phyloP scores from a whole-genome alignment of 2,888 invertebrate genomes.

The Ditula angustiorana region DNA sequence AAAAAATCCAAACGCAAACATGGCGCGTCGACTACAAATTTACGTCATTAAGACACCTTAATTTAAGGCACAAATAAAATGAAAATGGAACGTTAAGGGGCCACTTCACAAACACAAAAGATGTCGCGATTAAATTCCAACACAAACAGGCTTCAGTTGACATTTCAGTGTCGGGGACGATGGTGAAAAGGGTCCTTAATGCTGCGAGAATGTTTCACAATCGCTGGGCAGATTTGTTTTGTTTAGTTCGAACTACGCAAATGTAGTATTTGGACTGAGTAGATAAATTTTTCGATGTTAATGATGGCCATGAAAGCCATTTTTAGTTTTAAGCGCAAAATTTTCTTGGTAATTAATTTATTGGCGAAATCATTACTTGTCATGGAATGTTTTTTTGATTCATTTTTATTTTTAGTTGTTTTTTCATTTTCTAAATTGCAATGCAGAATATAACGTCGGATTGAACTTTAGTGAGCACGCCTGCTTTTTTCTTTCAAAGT shows the following conservation, averaged over 20 bases:
- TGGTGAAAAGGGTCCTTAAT: slow-evolving; percentile 30
- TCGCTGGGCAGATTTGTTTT: slow-evolving; percentile 7
- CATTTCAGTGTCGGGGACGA: slow-evolving; percentile 20
- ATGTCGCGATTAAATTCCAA: slow-evolving; percentile 26
- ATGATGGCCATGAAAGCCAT: neutral
- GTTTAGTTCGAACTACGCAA: neutral
- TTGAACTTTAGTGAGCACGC: too few relatives aligned
- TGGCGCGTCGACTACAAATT: slow-evolving; percentile 2
- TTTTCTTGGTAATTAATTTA: too few relatives aligned
- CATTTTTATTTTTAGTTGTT: too few relatives aligned
- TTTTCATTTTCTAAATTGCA: too few relatives aligned
- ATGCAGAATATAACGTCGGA: too few relatives aligned
- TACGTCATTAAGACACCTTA: slow-evolving; percentile 13
- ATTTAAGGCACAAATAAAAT: slow-evolving; percentile 31
- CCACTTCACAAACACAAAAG: slow-evolving; percentile 35
- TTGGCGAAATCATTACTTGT: neutral
- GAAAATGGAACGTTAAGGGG: slow-evolving; percentile 19
- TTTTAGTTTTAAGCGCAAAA: neutral
- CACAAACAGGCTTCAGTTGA: slow-evolving; percentile 31
- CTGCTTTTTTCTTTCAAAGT: too few relatives aligned
- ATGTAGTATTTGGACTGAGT: neutral
- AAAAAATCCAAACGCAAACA: neutral
- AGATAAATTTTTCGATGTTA: neutral
- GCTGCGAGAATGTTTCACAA: slow-evolving; percentile 15
- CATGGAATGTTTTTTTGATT: neutral